phyloP scores from a whole-genome alignment of 2,113 vertebrate genomes.

The Eulemur macaco region DNA sequence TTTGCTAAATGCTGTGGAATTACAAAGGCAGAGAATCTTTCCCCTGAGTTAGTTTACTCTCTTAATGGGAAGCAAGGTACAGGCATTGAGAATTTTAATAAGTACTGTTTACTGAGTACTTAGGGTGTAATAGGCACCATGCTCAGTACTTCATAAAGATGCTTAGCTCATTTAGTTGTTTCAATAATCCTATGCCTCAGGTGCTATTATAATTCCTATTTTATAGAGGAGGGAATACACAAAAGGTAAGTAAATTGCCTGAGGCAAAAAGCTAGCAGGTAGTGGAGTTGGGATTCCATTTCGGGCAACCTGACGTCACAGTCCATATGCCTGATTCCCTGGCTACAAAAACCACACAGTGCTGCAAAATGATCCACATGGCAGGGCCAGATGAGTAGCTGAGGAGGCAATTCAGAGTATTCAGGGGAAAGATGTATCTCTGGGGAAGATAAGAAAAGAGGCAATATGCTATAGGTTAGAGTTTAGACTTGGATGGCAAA shows the following conservation, averaged over 20 bases:
- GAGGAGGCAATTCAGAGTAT: neutral
- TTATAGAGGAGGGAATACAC: neutral
- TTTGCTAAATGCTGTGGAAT: neutral
- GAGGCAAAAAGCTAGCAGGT: neutral
- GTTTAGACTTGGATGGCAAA: neutral
- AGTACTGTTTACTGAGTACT: neutral
- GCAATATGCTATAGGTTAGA: too few species aligned
- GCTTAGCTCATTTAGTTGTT: neutral
- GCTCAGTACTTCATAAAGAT: neutral
- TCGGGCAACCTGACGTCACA: neutral
- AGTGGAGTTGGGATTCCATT: neutral
- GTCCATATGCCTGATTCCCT: neutral
- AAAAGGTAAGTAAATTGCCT: neutral
- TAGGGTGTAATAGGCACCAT: neutral
- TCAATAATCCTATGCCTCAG: neutral
- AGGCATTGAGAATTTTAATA: neutral
- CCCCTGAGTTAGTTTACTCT: neutral
- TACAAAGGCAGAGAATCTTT: neutral
- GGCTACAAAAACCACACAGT: neutral
- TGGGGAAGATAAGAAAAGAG: neutral
- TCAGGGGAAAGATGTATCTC: neutral
- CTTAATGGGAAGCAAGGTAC: neutral
- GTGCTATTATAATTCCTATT: neutral
- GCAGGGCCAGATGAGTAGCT: neutral
- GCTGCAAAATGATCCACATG: neutral